Evolutionary conservation across 2,888 invertebrate genomes (phyloP), one percentile per base, ranked within the genome.

Genomic region (Hanleya hanleyi): DNA sequence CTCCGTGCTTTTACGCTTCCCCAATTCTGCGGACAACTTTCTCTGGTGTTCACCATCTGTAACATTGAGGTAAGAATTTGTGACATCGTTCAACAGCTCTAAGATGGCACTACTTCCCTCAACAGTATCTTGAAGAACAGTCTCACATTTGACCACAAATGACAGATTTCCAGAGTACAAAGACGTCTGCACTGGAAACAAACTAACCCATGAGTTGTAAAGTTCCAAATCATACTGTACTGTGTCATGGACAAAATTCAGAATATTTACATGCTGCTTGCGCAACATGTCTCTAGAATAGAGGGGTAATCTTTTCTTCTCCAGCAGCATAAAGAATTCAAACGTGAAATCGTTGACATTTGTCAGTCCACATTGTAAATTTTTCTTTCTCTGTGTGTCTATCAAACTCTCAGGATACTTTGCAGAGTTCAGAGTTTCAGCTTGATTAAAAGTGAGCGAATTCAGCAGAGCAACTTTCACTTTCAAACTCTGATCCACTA

Each of bases 1-100:
- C 47, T 41, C 47, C 47, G n/a, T 15, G 47, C 47, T 41, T n/a
- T 41, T 41, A n/a, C 12, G 12, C 47, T 41, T 41, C n/a, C 47
- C 47, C 12, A 41, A n/a, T 41, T 41, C 47, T 12, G 47, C n/a
- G n/a, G 47, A 12, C 47, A 41, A 15, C n/a, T 41, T 41, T 67
- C 2, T 67, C 50, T 36, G 3, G 2, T 1, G 47, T 26, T 67
- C 67, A 32, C 33, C 67, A 41, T 67, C 67, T 18, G 67, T 67
- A 7, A 67, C 67, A 67, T 49, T 49, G 49, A 67, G 50, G 50
- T 67, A 67, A 2, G 67, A 67, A 18, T 33, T 67, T 0, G 37
- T 37, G 18, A 67, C 9, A 4, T 41, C 32, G n/a, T 37, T 32
- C 33, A 35, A 65, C n/a, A 35, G 38, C 22, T 65, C n/a, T 7